Base-by-base conservation (phyloP, 2,888 invertebrate genomes). In the Synanthedon andrenaeformis region DNA sequence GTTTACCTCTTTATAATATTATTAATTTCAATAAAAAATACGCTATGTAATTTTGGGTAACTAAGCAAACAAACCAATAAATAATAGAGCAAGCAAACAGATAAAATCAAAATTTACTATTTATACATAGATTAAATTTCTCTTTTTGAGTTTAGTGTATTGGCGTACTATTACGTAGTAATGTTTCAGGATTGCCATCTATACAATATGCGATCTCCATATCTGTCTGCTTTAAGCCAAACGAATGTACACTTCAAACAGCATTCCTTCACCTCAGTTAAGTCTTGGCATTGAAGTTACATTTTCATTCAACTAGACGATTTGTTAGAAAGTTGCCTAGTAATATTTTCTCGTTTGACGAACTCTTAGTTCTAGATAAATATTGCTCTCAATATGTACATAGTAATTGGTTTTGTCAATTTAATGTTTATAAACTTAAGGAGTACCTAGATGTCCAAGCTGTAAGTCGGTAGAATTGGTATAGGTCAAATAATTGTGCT, bases 211-310 rank as follows among this genome's bases (percentile, higher is more conserved):
- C 74, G 63, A 76, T 66, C 64, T 64, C 67, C 69, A 70, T 72
- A 74, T 74, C 74, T 74, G 73, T 74, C 70, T 66, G 62, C 66
- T 66, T 66, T 70, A 67, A 73, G 63, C 67, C 60, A 64, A 69
- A 70, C 64, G 42, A 71, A 69, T 68, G 65, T 14, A 19, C 63
- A 66, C 66, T 65, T 67, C 63, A 63, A 66, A 62, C 64, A 55
- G 59, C 65, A 69, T 69, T 70, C 67, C 67, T 62, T 56, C 58
- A 54, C 61, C 59, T 58, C 60, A 62, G 56, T 52, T 54, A 54
- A 54, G 54, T 65, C 63, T 64, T 62, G 61, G 62, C 62, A 65
- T 65, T 66, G 58, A 62, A 61, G 58, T 56, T 59, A 64, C 59
- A 60, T 63, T 67, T 67, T 66, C 60, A 65, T 69, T 70, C 59